These are phyloP conservation scores for Athalia cordata DNA, from an alignment of 2,888 invertebrate genomes.

Conservation along the genomic window DNA sequence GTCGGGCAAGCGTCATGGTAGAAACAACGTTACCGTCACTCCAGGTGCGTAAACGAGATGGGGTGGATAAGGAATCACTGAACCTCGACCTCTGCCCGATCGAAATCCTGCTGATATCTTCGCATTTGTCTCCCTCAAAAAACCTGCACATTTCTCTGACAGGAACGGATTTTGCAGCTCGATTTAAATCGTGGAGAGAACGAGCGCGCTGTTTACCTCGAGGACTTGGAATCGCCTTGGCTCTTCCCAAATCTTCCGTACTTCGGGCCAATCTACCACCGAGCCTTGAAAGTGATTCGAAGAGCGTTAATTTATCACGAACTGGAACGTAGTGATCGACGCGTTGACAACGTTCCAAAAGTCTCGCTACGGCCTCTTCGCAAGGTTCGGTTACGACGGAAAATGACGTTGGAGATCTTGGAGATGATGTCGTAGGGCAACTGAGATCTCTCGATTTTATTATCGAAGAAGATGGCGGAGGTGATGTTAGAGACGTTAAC, in stretches of 20 bases:
- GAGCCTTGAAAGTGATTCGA: conserved; percentile 81
- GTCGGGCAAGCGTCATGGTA: not conserved
- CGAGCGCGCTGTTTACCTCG: conserved; percentile 77
- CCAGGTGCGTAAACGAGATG: conserved; percentile 45
- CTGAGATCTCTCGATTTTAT: conserved; percentile 16
- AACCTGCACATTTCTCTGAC: conserved; percentile 83
- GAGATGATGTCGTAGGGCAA: not conserved
- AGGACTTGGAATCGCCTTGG: conserved; percentile 73
- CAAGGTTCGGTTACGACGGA: conserved; percentile 57
- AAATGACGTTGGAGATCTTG: conserved; percentile 50
- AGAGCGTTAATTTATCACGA: conserved; percentile 81
- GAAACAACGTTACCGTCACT: conserved; percentile 24
- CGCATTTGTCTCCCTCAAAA: conserved; percentile 77
- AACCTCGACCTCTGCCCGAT: conserved; percentile 26
- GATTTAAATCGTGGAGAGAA: conserved; percentile 80
- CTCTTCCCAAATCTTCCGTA: conserved; percentile 78
- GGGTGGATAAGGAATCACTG: not conserved
- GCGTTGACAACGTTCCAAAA: conserved; percentile 76
- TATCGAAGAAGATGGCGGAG: conserved; percentile 10
- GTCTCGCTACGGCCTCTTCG: conserved; percentile 73
- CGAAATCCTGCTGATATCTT: conserved; percentile 16
- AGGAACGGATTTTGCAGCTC: conserved; percentile 75
- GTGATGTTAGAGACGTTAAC: conserved; percentile 41
- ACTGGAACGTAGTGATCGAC: conserved; percentile 82
- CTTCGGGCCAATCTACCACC: conserved; percentile 78